Evolutionary conservation across 2,797 vertebrate genomes (phyloP).

Genomic region (Acomys russatus): DNA sequence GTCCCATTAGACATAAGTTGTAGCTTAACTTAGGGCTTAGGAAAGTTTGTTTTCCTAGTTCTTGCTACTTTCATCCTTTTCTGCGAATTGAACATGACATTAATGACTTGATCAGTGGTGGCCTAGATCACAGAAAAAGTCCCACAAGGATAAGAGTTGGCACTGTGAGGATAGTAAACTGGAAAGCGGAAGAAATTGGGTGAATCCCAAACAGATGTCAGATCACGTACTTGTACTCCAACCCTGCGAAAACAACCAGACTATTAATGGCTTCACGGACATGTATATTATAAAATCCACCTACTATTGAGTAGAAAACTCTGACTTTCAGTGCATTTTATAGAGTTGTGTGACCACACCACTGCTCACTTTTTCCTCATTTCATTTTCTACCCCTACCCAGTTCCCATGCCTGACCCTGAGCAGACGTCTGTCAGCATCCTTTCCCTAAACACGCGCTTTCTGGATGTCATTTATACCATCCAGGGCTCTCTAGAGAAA

Average conservation of each 20-base stretch:
- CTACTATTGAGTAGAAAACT: not conserved
- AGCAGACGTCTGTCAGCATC: not conserved
- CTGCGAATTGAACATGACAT: not conserved
- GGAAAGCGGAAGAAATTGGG: not conserved
- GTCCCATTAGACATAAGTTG: not conserved
- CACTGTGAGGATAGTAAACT: not conserved
- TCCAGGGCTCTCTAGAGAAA: not conserved
- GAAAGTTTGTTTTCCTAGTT: not conserved
- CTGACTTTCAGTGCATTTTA: not conserved
- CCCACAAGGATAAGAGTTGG: not conserved
- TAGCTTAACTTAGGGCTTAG: not conserved
- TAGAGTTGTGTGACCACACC: not conserved
- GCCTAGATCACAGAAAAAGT: not conserved
- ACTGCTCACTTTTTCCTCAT: not conserved
- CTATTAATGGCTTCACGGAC: not conserved
- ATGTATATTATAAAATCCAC: not conserved
- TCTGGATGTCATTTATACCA: not conserved
- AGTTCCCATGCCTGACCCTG: not conserved
- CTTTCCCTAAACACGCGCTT: slow-evolving; percentile 5
- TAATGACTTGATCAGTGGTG: not conserved
- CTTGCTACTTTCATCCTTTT: not conserved
- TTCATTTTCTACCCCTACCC: not conserved
- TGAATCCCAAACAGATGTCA: not conserved
- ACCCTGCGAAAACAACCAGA: not conserved
- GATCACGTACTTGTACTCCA: no score